These are phyloP conservation scores for Diplolepis rosae DNA, from an alignment of 2,888 invertebrate species.

Conservation along the genomic window DNA sequence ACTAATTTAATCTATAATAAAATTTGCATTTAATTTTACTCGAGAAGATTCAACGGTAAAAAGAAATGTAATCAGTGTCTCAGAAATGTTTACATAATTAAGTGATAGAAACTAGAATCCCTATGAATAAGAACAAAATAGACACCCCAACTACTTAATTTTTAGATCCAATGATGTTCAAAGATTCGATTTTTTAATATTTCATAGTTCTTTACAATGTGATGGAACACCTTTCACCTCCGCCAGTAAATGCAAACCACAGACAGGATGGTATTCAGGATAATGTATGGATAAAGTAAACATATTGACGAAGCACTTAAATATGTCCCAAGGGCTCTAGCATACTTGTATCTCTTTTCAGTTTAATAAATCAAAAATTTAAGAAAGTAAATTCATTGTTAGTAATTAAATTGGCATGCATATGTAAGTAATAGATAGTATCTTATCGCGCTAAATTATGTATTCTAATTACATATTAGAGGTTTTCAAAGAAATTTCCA, in stretches of 20 bases:
- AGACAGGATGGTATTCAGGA: slow-evolving; percentile 72
- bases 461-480: no score
- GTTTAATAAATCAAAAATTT: no score
- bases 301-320: slow-evolving; percentile 44
- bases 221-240: slow-evolving; percentile 51
- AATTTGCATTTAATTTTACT: neutral
- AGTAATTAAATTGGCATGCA: no score
- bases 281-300: slow-evolving; percentile 61
- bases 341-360: slow-evolving; percentile 2
- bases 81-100: no score
- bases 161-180: no score
- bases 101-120: no score
- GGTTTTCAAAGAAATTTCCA: no score
- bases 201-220: slow-evolving; percentile 22
- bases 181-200: neutral
- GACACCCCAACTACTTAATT: no score
- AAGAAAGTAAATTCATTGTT: no score
- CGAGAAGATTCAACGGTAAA: neutral
- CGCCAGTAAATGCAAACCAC: slow-evolving; percentile 64
- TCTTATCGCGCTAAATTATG: no score
- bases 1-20: neutral
- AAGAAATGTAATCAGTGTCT: neutral
- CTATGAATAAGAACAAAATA: no score
- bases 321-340: slow-evolving; percentile 10
- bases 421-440: no score